These are phyloP conservation scores for Oncorhynchus nerka DNA, from an alignment of 2,113 vertebrate species.

Conservation along the genomic window DNA sequence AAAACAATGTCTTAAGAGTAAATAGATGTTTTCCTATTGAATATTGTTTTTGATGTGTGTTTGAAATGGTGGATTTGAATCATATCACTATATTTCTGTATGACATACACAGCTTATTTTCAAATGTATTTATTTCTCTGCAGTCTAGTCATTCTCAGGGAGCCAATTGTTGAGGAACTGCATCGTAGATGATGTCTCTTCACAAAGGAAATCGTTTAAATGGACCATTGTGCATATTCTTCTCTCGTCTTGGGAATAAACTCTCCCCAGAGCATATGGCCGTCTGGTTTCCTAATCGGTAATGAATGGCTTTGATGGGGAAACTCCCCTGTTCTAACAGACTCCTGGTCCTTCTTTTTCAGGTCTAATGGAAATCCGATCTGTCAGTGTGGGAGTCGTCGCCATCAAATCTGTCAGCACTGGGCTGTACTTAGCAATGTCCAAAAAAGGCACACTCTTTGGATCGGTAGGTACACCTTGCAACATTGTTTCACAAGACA, in stretches of 20 bases:
- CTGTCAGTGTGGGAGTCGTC: slow-evolving; percentile 86
- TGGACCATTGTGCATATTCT: slow-evolving; percentile 22
- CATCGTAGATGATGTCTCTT: background rate
- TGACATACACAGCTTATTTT: background rate
- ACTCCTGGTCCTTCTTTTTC: slow-evolving; percentile 59
- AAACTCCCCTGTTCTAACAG: slow-evolving; percentile 62
- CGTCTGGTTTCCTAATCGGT: slow-evolving; percentile 63
- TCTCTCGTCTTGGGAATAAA: slow-evolving; percentile 25
- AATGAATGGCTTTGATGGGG: slow-evolving; percentile 63
- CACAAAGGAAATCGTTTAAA: slow-evolving; percentile 28
- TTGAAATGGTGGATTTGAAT: too few species aligned
- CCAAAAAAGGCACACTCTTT: slow-evolving; percentile 85
- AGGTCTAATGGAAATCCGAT: slow-evolving; percentile 93
- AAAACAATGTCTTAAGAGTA: too few species aligned
- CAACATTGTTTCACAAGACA: slow-evolving; percentile 39
- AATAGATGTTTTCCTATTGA: background rate
- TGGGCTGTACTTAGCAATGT: slow-evolving; percentile 92
- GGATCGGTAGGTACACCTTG: slow-evolving; percentile 84
- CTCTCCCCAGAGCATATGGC: slow-evolving; percentile 41
- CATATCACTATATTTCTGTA: background rate
- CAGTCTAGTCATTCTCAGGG: slow-evolving; percentile 1
- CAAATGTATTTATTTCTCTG: background rate
- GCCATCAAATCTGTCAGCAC: slow-evolving; percentile 89
- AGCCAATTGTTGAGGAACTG: slow-evolving; percentile 1
- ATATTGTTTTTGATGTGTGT: background rate